Conservation (phyloP, 2,888 invertebrate species). For the Perithous albicinctus region DNA sequence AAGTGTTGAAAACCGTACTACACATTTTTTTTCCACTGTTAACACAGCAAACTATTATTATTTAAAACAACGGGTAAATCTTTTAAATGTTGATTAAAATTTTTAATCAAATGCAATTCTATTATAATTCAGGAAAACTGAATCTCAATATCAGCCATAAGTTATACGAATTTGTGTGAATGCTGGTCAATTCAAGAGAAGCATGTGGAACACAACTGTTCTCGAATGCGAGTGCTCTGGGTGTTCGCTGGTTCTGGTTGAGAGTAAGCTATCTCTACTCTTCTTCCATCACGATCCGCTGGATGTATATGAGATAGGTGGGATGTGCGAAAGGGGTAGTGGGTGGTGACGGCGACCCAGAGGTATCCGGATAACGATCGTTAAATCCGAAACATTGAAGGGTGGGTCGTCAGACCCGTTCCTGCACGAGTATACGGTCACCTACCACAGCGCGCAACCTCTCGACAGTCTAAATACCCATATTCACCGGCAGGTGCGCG, state of each 20-base stretch:
- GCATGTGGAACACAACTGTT: background rate
- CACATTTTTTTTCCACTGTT: background rate
- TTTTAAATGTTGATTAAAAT: background rate
- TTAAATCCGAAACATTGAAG: constrained; percentile 65
- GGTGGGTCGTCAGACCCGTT: constrained; percentile 8
- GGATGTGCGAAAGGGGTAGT: constrained; percentile 4
- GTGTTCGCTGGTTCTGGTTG: background rate
- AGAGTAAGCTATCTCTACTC: background rate
- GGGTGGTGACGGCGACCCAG: constrained; percentile 39
- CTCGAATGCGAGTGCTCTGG: background rate
- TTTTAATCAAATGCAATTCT: background rate
- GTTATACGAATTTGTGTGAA: background rate
- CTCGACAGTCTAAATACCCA: constrained; percentile 57
- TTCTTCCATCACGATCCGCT: constrained; percentile 1
- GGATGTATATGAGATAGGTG: background rate
- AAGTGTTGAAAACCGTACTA: background rate
- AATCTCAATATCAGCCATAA: background rate
- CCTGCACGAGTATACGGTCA: constrained; percentile 33
- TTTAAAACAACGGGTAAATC: background rate
- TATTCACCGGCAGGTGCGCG: constrained; percentile 61
- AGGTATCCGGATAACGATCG: constrained; percentile 66
- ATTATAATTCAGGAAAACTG: background rate
- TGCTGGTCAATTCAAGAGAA: background rate
- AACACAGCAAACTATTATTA: background rate
- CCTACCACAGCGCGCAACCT: constrained; percentile 34